A percentile compares a stretch with the other conserved stretches of the same genome.
These are phyloP conservation scores for Sitta europaea DNA, from an alignment of 2,113 vertebrate species.

Conservation along the genomic window DNA sequence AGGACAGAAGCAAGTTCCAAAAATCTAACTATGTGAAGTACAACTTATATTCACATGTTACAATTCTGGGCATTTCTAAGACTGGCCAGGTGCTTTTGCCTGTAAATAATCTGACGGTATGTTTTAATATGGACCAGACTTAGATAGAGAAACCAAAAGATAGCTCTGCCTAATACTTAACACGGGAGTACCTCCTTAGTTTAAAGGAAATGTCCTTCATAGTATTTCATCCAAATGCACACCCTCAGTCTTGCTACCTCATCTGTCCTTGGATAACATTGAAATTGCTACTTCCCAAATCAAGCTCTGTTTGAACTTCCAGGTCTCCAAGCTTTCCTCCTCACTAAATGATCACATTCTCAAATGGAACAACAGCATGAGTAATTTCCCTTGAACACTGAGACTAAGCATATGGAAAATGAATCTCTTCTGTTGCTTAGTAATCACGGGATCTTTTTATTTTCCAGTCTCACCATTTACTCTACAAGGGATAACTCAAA, in stretches of 20 bases:
- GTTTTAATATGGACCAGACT: neutral
- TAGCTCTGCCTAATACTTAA: neutral
- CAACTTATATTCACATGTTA: neutral
- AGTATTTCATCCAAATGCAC: neutral
- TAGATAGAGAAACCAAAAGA: neutral
- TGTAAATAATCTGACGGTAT: neutral
- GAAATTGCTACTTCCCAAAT: neutral
- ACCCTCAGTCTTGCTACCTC: neutral
- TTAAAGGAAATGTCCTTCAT: neutral
- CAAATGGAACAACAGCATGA: neutral
- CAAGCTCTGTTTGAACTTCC: constrained; percentile 6
- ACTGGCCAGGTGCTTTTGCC: neutral
- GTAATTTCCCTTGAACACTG: constrained; percentile 21
- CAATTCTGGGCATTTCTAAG: neutral
- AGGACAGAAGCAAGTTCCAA: neutral
- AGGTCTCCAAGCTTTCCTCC: constrained; percentile 22
- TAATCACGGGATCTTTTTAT: constrained; percentile 41
- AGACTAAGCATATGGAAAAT: constrained; percentile 39
- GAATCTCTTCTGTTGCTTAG: constrained; percentile 30
- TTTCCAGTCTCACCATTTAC: constrained; percentile 12
- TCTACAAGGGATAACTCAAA: neutral
- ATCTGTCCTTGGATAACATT: constrained; percentile 10
- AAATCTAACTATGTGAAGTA: neutral
- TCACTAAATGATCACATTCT: neutral
- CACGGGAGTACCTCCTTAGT: neutral